These are phyloP conservation scores for Indicator maculatus DNA, from an alignment of 2,113 vertebrate genomes.

Conservation along the genomic window DNA sequence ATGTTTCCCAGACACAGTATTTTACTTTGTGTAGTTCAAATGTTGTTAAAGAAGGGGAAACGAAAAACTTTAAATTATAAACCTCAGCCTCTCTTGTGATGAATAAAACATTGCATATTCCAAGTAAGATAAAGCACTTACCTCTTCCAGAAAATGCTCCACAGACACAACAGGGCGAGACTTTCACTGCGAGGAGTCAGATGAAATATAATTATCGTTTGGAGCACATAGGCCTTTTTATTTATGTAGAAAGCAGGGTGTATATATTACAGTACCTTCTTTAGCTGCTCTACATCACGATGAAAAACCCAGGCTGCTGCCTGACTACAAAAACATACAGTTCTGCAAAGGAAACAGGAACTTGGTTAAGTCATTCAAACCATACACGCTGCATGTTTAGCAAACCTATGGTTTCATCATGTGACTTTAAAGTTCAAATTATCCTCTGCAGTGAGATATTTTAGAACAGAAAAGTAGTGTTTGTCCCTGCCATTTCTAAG, in stretches of 20 bases:
- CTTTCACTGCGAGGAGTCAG: not conserved
- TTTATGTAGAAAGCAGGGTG: not conserved
- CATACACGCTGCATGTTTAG: conserved; percentile 59
- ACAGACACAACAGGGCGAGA: not conserved
- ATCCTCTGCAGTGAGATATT: conserved; percentile 23
- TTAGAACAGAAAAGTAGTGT: conserved; percentile 61
- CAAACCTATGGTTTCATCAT: conserved; percentile 60
- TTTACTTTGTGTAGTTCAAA: not conserved
- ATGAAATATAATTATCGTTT: conserved; percentile 20
- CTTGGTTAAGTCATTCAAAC: conserved; percentile 46
- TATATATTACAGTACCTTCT: not conserved
- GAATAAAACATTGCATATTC: not conserved
- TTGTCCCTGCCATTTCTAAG: conserved; percentile 33
- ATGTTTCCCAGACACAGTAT: not conserved
- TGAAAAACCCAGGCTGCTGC: not conserved
- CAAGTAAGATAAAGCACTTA: conserved; percentile 54
- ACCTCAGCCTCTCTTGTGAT: not conserved
- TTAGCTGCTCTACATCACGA: not conserved
- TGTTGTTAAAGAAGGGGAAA: not conserved
- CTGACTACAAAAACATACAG: conserved; percentile 12
- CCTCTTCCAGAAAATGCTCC: conserved; percentile 25
- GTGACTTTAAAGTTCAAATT: conserved; percentile 64
- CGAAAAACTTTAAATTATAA: not conserved
- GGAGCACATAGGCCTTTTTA: conserved; percentile 12
- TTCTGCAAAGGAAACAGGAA: conserved; percentile 56